phyloP scores from a whole-genome alignment of 2,113 vertebrate genomes.

The Rhadina sibilatrix region DNA sequence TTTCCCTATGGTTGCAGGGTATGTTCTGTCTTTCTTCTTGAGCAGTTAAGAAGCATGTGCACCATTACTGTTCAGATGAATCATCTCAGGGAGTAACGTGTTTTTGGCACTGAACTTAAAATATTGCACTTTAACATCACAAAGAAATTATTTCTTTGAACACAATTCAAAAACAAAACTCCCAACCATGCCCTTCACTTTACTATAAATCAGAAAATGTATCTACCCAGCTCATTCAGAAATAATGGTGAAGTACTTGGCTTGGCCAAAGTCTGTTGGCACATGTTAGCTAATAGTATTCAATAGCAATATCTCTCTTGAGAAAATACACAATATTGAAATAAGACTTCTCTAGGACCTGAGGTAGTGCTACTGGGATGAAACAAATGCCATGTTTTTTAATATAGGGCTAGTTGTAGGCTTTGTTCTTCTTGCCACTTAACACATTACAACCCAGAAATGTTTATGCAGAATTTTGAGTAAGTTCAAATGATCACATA shows the following conservation, averaged over 20 bases:
- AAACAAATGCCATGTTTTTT: neutral
- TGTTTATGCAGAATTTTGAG: neutral
- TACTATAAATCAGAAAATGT: neutral
- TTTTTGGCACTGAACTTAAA: slow-evolving; percentile 14
- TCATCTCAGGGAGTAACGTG: neutral
- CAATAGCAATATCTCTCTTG: neutral
- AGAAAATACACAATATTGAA: neutral
- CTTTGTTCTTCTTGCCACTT: neutral
- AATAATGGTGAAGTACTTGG: neutral
- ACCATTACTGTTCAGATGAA: neutral
- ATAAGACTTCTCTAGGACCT: neutral
- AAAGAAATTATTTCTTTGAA: neutral
- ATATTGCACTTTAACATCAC: neutral
- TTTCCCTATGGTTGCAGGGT: neutral
- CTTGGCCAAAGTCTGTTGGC: neutral
- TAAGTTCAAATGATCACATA: neutral
- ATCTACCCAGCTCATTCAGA: slow-evolving; percentile 1
- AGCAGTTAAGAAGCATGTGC: neutral
- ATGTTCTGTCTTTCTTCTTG: neutral
- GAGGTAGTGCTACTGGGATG: neutral
- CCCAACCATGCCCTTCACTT: neutral
- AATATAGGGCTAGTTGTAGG: neutral
- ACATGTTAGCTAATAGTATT: neutral
- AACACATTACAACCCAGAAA: neutral
- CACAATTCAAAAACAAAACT: neutral